Evolutionary conservation across 2,113 vertebrate genomes (phyloP).

Genomic region (Hystrix brachyura): DNA sequence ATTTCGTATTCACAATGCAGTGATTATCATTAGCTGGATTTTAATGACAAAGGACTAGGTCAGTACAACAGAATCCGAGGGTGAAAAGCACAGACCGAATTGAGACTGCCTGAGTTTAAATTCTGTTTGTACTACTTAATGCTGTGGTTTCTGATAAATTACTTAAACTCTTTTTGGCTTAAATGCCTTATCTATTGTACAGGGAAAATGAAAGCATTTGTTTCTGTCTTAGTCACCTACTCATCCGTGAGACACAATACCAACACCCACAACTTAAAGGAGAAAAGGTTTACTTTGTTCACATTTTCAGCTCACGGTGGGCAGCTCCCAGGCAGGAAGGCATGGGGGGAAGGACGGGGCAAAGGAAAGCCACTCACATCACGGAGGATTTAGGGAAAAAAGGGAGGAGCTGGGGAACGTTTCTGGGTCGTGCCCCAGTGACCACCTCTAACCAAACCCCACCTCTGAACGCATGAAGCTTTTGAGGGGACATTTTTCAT

Average conservation of each 20-base stretch:
- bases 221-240: background rate
- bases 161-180: background rate
- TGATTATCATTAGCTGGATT: background rate
- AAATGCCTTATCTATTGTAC: background rate
- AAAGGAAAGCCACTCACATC: background rate
- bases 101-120: background rate
- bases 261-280: background rate
- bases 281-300: too few relatives aligned
- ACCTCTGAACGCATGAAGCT: background rate
- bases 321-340: background rate
- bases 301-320: background rate
- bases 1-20: background rate
- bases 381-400: background rate
- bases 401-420: background rate
- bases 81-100: background rate
- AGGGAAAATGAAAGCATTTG: background rate
- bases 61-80: background rate
- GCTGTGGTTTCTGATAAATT: background rate
- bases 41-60: background rate
- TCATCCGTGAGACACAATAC: background rate
- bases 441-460: background rate
- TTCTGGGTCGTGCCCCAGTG: background rate
- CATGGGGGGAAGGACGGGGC: background rate
- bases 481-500: background rate
- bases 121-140: background rate